Evolutionary conservation across 2,888 invertebrate species (phyloP), one percentile per base, ranked within the genome.

Genomic region (Dolichopus griseipennis): DNA sequence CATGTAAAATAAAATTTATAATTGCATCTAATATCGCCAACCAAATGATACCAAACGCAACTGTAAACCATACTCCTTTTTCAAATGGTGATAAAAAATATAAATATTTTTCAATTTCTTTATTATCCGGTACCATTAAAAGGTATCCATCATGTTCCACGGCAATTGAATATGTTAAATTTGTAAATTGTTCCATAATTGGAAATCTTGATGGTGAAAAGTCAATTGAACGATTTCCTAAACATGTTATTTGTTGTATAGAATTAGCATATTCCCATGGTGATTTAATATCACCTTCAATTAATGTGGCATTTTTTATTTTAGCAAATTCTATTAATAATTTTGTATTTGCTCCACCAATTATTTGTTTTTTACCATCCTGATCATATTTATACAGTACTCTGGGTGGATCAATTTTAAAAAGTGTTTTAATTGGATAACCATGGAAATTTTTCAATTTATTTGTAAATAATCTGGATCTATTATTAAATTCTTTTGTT

Each of bases 21-120:
- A 63, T 63, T 63, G 27, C 18, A 27, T 63, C 63, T 8, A 63
- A 27, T 3, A 63, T 63, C 1, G 63, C 12, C 15, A 63, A 4
- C 6, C 27, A 18, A 10, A 63, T 15, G 7, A 63, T 63, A 3
- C 12, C 12, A 27, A 63, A 27, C 3, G 10, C 3, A 6, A 63
- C 15, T 5, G 9, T 27, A 2, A 63, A 15, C 63, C 63, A 63
- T 12, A 63, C 15, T 7, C 18, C 15, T 1, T 15, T 15, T 63
- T 63, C 27, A 63, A 63, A 63, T 1, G 63, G 63, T 63, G 22
- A 27, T 15, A 63, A 63, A 15, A 63, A 63, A 63, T 63, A 63
- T 63, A 21, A 21, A 63, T 15, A 27, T 20, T 33, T 63, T 5
- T 63, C 63, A 63, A 63, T 63, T 63, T 63, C 63, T 63, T 27